Percentiles rank a stretch among this genome's conserved stretches.
Conservation (phyloP, 2,888 invertebrate species). For the Bugulina stolonifera region DNA sequence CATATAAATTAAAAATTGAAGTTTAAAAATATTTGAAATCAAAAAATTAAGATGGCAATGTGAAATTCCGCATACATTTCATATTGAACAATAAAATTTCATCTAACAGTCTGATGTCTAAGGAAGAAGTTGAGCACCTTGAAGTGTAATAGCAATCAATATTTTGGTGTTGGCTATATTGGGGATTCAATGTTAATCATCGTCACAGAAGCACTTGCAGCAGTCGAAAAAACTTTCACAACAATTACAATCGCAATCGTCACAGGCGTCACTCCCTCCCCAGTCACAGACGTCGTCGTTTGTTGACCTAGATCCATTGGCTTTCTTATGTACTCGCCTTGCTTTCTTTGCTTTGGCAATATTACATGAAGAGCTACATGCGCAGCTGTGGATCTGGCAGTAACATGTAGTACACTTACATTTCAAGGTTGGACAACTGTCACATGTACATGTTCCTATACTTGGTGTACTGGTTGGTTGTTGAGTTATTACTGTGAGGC, state of each 20-base stretch:
- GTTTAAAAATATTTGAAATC: too few relatives aligned
- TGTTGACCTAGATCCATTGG: not conserved
- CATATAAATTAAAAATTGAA: too few relatives aligned
- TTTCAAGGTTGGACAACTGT: not conserved
- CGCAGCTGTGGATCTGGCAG: not conserved
- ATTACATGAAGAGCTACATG: not conserved
- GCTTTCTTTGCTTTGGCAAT: not conserved
- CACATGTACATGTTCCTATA: slow-evolving; percentile 20
- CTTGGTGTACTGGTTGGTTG: slow-evolving; percentile 33
- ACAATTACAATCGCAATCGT: not conserved
- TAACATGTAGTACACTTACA: not conserved
- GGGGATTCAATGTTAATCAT: too few relatives aligned
- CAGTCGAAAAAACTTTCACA: not conserved
- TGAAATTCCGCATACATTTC: too few relatives aligned
- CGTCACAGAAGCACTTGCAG: not conserved
- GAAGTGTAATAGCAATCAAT: too few relatives aligned
- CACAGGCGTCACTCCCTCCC: not conserved
- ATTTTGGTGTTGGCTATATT: too few relatives aligned
- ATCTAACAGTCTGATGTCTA: too few relatives aligned
- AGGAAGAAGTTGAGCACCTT: too few relatives aligned
- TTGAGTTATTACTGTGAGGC: too few relatives aligned
- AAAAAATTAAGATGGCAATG: too few relatives aligned
- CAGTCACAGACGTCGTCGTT: not conserved
- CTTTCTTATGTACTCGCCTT: not conserved
- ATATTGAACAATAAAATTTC: too few relatives aligned